These are phyloP conservation scores for Hormaphis cornu DNA, from an alignment of 1,140 invertebrate species.

Conservation along the genomic window DNA sequence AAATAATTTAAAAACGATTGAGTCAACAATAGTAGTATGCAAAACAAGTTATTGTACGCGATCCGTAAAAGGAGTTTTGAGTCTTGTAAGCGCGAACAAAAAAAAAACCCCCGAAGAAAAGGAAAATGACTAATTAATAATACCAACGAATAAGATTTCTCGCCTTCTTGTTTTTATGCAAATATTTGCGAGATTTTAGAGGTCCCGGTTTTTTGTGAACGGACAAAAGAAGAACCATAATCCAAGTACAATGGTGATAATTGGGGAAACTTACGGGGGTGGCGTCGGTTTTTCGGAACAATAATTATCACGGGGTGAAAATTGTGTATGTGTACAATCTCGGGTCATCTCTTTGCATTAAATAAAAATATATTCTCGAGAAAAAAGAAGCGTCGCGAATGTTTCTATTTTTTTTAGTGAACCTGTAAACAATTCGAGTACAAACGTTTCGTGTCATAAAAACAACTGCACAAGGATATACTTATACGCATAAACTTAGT, in stretches of 20 bases:
- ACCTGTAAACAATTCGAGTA: too few species aligned
- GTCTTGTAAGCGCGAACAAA: too few species aligned
- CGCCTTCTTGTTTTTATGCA: slow-evolving; percentile 24
- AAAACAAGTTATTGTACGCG: too few species aligned
- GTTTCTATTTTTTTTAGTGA: too few species aligned
- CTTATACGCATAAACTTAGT: too few species aligned
- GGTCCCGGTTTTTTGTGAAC: not conserved
- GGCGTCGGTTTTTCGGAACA: slow-evolving; percentile 9
- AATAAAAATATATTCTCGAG: not conserved
- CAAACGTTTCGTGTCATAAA: too few species aligned
- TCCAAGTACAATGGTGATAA: slow-evolving; percentile 21
- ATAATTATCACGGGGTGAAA: slow-evolving; percentile 23
- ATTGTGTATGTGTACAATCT: slow-evolving; percentile 2
- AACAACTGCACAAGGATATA: too few species aligned
- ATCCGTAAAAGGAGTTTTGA: too few species aligned
- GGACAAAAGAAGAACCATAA: not conserved
- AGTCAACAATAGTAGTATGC: too few species aligned
- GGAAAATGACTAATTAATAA: too few species aligned
- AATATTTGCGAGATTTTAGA: slow-evolving; percentile 1
- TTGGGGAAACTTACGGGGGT: slow-evolving; percentile 20
- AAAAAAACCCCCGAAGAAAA: too few species aligned
- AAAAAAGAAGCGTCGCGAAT: not conserved
- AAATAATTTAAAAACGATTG: too few species aligned
- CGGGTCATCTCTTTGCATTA: not conserved
- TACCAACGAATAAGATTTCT: slow-evolving; percentile 28